Conservation (phyloP, 2,113 vertebrate genomes). For the Malurus alboscapulatus region DNA sequence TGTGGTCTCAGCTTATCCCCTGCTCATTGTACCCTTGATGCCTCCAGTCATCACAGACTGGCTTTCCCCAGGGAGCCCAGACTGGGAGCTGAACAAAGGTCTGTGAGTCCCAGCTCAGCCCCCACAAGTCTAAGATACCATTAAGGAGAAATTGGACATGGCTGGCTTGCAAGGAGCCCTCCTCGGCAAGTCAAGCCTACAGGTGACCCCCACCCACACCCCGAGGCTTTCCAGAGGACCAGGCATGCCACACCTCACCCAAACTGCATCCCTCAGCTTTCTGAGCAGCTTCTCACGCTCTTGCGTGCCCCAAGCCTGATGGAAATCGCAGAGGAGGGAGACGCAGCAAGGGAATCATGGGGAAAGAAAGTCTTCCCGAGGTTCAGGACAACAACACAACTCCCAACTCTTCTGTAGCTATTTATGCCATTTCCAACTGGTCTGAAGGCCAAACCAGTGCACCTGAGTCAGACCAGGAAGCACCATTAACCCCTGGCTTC, state of each 20-base stretch:
- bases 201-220: background rate
- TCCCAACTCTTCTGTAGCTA: background rate
- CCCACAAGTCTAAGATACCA: background rate
- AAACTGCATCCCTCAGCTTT: background rate
- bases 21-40: background rate
- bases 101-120: background rate
- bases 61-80: background rate
- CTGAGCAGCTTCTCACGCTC: background rate
- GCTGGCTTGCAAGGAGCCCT: background rate
- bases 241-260: background rate
- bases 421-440: background rate
- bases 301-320: background rate
- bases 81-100: background rate
- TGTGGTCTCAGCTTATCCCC: background rate
- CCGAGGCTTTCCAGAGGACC: background rate
- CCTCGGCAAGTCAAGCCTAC: background rate
- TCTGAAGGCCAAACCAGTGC: background rate
- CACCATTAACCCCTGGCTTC: rapidly evolving
- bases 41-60: background rate
- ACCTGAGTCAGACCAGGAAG: background rate
- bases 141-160: background rate
- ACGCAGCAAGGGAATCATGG: background rate
- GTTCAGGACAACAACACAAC: background rate
- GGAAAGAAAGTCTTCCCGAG: background rate
- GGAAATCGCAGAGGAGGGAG: background rate